Evolutionary conservation across 2,888 invertebrate species (phyloP).

Genomic region (Strigamia transsilvanica): DNA sequence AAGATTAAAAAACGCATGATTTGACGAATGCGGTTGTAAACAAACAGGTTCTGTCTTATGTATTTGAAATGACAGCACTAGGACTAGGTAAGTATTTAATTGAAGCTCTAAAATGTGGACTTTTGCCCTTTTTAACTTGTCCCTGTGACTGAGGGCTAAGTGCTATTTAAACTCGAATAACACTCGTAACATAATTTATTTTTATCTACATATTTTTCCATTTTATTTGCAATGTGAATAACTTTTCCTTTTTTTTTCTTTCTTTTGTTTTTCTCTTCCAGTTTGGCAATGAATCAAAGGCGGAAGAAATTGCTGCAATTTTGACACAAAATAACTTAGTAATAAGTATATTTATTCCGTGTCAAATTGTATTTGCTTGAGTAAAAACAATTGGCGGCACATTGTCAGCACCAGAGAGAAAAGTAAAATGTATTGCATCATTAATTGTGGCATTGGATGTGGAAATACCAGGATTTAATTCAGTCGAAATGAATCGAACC

Average conservation of each 20-base stretch:
- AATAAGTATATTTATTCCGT: background rate
- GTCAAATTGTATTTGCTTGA: background rate
- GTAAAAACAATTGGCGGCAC: background rate
- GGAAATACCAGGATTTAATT: slow-evolving; percentile 18
- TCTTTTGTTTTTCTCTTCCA: background rate
- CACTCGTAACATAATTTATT: background rate
- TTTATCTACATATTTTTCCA: background rate
- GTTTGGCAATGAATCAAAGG: slow-evolving; percentile 14
- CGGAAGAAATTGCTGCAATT: background rate
- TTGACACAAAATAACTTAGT: slow-evolving; percentile 11
- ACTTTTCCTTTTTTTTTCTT: background rate
- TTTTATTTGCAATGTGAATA: background rate
- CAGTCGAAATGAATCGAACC: background rate
- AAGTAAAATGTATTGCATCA: slow-evolving; percentile 21
- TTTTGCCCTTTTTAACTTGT: slow-evolving; percentile 46
- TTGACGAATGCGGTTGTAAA: slow-evolving; percentile 37
- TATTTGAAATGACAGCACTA: slow-evolving; percentile 4
- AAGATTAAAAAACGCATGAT: background rate
- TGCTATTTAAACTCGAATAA: background rate
- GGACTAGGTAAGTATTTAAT: slow-evolving; percentile 35
- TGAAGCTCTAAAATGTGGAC: background rate
- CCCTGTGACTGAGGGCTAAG: background rate
- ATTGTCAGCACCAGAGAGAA: background rate
- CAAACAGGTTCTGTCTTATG: background rate
- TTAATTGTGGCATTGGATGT: slow-evolving; percentile 39